Percentiles rank a stretch among this genome's conserved stretches.
Conservation (phyloP, 1,140 invertebrate genomes). For the Scylla paramamosain region DNA sequence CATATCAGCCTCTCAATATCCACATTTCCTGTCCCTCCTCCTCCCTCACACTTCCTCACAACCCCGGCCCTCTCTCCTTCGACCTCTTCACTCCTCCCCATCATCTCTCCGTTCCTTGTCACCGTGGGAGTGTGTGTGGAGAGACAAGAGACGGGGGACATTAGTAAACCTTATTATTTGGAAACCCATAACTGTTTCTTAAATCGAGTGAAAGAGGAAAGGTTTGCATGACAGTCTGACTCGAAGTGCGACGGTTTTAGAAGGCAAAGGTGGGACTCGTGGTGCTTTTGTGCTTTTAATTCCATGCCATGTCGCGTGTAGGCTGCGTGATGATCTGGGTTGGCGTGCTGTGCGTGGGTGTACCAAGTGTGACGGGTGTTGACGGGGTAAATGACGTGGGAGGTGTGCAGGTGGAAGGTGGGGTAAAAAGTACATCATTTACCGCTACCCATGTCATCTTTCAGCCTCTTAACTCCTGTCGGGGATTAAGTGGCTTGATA, state of each 20-base stretch:
- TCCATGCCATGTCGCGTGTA: neutral
- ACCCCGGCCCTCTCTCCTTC: neutral
- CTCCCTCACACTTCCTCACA: neutral
- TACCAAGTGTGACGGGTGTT: neutral
- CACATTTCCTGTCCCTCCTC: neutral
- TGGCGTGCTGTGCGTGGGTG: neutral
- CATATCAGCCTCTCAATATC: neutral
- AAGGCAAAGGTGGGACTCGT: too few species aligned
- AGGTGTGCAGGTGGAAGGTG: too few species aligned
- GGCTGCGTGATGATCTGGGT: neutral
- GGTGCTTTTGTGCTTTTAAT: too few species aligned
- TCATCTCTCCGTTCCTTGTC: too few species aligned
- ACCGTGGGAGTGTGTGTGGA: too few species aligned
- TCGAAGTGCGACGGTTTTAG: neutral
- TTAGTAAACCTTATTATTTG: too few species aligned
- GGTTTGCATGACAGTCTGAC: neutral
- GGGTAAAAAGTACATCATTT: too few species aligned
- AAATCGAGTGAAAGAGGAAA: neutral
- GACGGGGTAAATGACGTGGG: neutral
- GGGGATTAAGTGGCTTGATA: neutral
- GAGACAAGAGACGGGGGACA: neutral
- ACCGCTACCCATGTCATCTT: neutral
- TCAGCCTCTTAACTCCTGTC: neutral
- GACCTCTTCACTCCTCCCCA: neutral
- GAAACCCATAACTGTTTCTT: neutral